Conservation (phyloP, 1,140 invertebrate species). For the Drosophila pseudoananassae region DNA sequence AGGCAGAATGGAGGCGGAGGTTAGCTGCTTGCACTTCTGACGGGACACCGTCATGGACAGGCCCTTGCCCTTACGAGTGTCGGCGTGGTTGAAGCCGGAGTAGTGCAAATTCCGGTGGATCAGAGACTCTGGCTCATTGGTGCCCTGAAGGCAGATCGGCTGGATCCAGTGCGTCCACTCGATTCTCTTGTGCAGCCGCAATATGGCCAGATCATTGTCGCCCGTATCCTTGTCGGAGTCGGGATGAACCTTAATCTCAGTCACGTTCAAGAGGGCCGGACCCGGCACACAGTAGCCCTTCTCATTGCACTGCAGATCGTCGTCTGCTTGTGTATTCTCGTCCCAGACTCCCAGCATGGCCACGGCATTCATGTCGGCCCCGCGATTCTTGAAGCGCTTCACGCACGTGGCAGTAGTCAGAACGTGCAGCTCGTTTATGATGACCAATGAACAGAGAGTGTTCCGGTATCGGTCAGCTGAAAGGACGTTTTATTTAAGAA, state of each 20-base stretch:
- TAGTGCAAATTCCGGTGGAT: conserved; percentile 52
- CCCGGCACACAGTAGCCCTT: conserved; percentile 63
- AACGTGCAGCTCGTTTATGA: conserved; percentile 44
- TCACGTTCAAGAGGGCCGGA: conserved; percentile 26
- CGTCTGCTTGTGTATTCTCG: conserved; percentile 13
- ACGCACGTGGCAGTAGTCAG: conserved; percentile 54
- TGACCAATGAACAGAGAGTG: conserved; percentile 45
- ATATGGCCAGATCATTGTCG: conserved; percentile 54
- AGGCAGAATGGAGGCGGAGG: conserved; percentile 3
- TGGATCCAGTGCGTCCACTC: conserved; percentile 37
- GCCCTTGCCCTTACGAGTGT: conserved; percentile 42
- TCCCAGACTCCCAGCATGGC: conserved; percentile 54
- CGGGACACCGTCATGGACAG: conserved; percentile 37
- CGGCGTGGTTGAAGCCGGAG: conserved; percentile 31
- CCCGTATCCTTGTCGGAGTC: conserved; percentile 50
- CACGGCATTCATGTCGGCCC: conserved; percentile 6
- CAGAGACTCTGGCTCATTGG: conserved; percentile 35
- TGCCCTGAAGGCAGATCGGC: conserved; percentile 50
- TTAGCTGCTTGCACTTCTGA: conserved; percentile 32
- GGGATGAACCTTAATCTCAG: conserved; percentile 50
- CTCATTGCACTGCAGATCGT: conserved; percentile 41
- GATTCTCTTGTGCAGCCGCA: conserved; percentile 36
- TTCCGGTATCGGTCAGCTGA: conserved; percentile 14
- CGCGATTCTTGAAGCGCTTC: conserved; percentile 20
- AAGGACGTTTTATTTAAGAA: not conserved